A percentile compares a stretch with the other conserved stretches of the same genome.
phyloP scores from a whole-genome alignment of 2,113 vertebrate species.

The Silurus asotus region DNA sequence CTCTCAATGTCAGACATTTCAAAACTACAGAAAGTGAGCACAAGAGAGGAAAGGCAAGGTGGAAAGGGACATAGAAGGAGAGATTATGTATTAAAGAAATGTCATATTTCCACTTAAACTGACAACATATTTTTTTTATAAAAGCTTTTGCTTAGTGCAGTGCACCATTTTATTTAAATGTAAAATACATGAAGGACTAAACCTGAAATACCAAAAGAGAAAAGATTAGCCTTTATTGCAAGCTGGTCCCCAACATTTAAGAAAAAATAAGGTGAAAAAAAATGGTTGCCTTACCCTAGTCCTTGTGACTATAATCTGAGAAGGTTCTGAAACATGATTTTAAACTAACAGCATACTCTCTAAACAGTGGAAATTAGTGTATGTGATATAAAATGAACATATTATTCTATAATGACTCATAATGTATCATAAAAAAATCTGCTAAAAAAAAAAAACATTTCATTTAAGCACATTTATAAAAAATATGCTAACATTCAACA shows the following conservation, averaged over 20 bases:
- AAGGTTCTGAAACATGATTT: constrained; percentile 48
- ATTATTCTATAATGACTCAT: neutral
- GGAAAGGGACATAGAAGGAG: constrained; percentile 11
- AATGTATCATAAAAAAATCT: too few species aligned
- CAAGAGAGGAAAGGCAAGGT: constrained; percentile 37
- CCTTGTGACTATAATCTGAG: constrained; percentile 45
- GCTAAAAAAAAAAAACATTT: neutral
- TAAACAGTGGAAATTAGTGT: neutral
- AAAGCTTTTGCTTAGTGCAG: constrained; percentile 14
- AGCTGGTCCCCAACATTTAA: neutral
- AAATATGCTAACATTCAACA: neutral
- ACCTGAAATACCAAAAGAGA: constrained; percentile 27
- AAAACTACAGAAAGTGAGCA: constrained; percentile 38
- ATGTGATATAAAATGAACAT: neutral
- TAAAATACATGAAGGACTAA: constrained; percentile 21
- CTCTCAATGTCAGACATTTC: constrained; percentile 67
- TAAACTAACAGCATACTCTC: constrained; percentile 30
- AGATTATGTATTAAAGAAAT: constrained; percentile 36
- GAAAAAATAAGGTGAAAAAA: neutral
- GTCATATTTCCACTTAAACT: constrained; percentile 14
- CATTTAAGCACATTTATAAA: neutral
- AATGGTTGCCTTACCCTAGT: neutral
- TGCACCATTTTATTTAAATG: constrained; percentile 17
- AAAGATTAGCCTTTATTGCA: constrained; percentile 35
- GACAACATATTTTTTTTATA: constrained; percentile 43